A percentile compares a stretch with the other conserved stretches of the same genome.
These are phyloP conservation scores for Rotaria socialis DNA, from an alignment of 2,888 invertebrate species.

Conservation along the genomic window DNA sequence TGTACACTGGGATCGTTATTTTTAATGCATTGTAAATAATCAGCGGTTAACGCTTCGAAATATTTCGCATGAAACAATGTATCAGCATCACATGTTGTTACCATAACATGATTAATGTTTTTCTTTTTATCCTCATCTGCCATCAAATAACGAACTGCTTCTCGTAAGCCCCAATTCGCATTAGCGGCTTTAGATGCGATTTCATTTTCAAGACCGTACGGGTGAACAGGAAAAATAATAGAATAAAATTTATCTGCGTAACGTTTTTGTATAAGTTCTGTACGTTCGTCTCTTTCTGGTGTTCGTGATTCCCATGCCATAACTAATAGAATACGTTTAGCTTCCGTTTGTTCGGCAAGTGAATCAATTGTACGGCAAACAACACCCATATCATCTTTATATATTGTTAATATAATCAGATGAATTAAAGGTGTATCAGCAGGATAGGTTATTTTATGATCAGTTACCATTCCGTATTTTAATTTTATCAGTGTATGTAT, in stretches of 20 bases:
- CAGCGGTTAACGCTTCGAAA: background rate
- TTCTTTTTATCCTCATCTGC: background rate
- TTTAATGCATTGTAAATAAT: background rate
- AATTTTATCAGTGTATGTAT: background rate
- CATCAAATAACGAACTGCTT: background rate
- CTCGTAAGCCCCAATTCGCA: background rate
- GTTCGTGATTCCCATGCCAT: background rate
- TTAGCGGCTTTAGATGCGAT: conserved; percentile 7
- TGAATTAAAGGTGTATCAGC: background rate
- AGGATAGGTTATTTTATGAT: background rate
- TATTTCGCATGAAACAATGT: conserved; percentile 1
- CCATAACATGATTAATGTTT: background rate
- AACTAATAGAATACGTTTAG: background rate
- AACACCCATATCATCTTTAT: conserved; percentile 28
- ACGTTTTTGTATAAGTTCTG: background rate
- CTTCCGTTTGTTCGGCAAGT: background rate
- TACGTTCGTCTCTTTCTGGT: background rate
- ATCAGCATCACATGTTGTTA: conserved; percentile 2
- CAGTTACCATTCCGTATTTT: background rate
- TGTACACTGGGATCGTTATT: background rate
- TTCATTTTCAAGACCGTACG: background rate
- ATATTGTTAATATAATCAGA: conserved; percentile 16
- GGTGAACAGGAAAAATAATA: background rate
- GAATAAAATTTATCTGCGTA: background rate
- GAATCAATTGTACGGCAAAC: conserved; percentile 16